Evolutionary conservation across 2,888 invertebrate species (phyloP), one percentile per base, ranked within the genome.

Genomic region (Formica aserva): DNA sequence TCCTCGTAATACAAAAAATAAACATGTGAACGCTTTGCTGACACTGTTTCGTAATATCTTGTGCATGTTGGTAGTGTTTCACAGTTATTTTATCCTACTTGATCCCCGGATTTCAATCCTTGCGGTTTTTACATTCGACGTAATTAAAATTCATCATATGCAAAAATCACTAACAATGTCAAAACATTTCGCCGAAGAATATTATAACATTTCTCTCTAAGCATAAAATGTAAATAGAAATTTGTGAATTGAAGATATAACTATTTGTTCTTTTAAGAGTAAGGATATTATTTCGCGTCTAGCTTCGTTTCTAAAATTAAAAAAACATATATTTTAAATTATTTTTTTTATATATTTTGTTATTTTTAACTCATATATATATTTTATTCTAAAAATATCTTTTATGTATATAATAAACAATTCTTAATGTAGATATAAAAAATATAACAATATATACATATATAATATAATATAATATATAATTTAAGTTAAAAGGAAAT

Each of bases 121-220:
- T 8, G 3, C 26, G 41, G 45, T 26, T 66, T 66, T 66, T 66
- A 66, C 8, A 45, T 45, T 13, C 13, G 5, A 15, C 22, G n/a
- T 38, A 26, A 45, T 45, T 29, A 45, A 66, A 45, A 66, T 66
- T 66, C 45, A 45, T 66, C 66, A 45, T 66, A 15, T 66, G 22
- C 6, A 8, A 26, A 15, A 45, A 3, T 66, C 26, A 26, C 15
- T 18, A 15, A 26, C 8, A 45, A 45, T 22, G 8, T 8, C 15
- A 11, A 63, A 63, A 35, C 18, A 9, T 38, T 38, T 38, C 11
- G 26, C 18, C 1, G 9, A 38, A 38, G 13, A 74, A 41, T 32
- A 41, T 4, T 60, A 45, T 4, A 11, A 60, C 60, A 9, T 41
- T 3, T 41, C 4, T 41, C 48, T 18, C 5, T 41, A 41, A 41